A percentile compares a stretch with the other conserved stretches of the same genome.
Conservation (phyloP, 2,888 invertebrate species). For the Sicus ferrugineus region DNA sequence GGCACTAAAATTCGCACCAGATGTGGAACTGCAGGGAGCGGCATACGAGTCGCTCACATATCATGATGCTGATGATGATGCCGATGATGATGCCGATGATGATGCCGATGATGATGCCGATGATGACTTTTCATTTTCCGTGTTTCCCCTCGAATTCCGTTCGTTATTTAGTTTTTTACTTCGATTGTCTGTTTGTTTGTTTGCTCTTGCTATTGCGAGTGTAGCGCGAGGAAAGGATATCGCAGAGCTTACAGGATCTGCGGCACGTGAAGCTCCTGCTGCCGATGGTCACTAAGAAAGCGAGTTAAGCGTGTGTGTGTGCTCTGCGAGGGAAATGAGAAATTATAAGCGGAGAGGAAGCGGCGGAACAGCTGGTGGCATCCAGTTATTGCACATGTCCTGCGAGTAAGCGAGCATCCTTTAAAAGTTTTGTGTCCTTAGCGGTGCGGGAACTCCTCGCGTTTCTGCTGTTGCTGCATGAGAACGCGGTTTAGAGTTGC, state of each 20-base stretch:
- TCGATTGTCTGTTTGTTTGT: not conserved
- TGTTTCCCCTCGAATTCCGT: not conserved
- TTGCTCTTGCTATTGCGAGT: not conserved
- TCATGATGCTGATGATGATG: conserved; percentile 17
- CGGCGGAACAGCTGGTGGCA: conserved; percentile 41
- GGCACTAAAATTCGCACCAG: conserved; percentile 23
- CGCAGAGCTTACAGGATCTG: not conserved
- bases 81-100: too few species aligned
- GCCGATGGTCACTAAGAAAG: conserved; percentile 22
- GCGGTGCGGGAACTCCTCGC: not conserved
- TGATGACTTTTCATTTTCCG: conserved; percentile 14
- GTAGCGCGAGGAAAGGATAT: not conserved
- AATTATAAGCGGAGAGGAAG: conserved; percentile 34
- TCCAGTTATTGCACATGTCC: conserved; percentile 58
- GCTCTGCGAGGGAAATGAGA: conserved; percentile 11
- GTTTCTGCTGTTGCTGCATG: not conserved
- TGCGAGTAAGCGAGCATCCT: conserved; percentile 31
- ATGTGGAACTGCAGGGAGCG: not conserved
- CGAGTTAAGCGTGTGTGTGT: conserved; percentile 30
- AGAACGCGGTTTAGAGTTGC: not conserved
- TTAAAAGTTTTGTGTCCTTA: not conserved
- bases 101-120: conserved; percentile 9
- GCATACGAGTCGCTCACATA: not conserved
- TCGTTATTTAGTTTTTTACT: not conserved
- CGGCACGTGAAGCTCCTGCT: not conserved